Evolutionary conservation across 2,113 vertebrate genomes (phyloP).

Genomic region (Semicossyphus pulcher): DNA sequence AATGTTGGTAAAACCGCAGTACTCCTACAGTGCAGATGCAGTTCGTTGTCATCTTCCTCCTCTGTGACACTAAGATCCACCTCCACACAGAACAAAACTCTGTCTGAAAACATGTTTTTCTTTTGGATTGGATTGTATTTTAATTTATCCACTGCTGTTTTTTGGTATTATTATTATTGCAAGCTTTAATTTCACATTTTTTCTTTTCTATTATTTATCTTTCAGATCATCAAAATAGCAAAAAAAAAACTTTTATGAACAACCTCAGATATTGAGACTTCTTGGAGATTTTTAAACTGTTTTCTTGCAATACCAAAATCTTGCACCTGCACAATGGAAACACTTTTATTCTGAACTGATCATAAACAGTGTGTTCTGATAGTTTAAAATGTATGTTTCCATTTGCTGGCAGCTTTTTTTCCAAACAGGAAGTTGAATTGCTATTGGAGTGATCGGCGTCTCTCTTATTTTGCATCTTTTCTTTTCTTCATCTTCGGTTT

Average conservation of each 20-base stretch:
- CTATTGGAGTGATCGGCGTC: background rate
- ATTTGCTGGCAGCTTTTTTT: constrained; percentile 5
- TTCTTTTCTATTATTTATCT: constrained; percentile 10
- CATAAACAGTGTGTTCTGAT: constrained; percentile 3
- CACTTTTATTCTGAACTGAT: constrained; percentile 2
- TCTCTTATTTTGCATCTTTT: constrained; percentile 19
- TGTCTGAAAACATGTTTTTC: constrained; percentile 5
- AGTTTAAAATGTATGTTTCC: constrained; percentile 33
- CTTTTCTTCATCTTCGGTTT: constrained; percentile 19
- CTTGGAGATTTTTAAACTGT: background rate
- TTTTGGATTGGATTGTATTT: constrained; percentile 46
- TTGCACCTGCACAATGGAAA: constrained; percentile 27
- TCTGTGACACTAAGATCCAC: constrained; percentile 12
- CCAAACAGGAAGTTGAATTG: constrained; percentile 16
- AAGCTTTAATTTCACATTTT: constrained; percentile 58
- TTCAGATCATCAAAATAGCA: background rate
- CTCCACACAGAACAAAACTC: constrained; percentile 1
- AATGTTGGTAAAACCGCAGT: constrained; percentile 33
- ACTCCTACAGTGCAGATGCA: constrained; percentile 14
- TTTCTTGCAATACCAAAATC: constrained; percentile 54
- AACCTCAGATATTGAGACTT: background rate
- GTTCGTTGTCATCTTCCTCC: background rate
- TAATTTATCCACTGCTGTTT: constrained; percentile 39
- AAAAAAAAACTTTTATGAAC: background rate
- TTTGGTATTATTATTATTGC: constrained; percentile 24